A percentile compares a stretch with the other conserved stretches of the same genome.
These are phyloP conservation scores for Grapholita molesta DNA, from an alignment of 1,140 invertebrate genomes.

Conservation along the genomic window DNA sequence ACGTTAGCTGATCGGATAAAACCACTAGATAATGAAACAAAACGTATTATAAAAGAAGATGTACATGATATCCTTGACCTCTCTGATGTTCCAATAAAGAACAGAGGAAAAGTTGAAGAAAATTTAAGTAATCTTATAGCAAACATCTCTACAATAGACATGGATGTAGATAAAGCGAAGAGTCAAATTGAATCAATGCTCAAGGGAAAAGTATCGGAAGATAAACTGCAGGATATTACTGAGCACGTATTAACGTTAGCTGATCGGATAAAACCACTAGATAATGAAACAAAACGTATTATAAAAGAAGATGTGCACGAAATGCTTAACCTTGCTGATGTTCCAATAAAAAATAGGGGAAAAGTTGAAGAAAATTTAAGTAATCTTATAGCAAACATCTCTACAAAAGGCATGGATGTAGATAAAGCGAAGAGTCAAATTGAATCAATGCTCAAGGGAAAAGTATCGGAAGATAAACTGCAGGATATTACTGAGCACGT, in stretches of 20 bases:
- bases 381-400: neutral
- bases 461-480: neutral
- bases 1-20: no score
- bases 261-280: neutral
- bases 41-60: neutral
- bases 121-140: neutral
- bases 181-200: neutral
- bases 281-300: neutral
- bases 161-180: neutral
- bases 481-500: neutral
- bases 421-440: neutral
- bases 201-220: neutral
- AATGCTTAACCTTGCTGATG: neutral
- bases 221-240: neutral
- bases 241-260: neutral
- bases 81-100: neutral
- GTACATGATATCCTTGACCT: neutral
- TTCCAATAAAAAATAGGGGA: neutral
- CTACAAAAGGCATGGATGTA: neutral
- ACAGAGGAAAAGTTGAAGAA: neutral
- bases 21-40: no score
- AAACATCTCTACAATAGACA: neutral
- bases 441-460: neutral
- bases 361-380: neutral
- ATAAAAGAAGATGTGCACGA: neutral